A percentile compares a stretch with the other conserved stretches of the same genome.
These are phyloP conservation scores for Dryobota labecula DNA, from an alignment of 2,888 invertebrate genomes.

Conservation along the genomic window DNA sequence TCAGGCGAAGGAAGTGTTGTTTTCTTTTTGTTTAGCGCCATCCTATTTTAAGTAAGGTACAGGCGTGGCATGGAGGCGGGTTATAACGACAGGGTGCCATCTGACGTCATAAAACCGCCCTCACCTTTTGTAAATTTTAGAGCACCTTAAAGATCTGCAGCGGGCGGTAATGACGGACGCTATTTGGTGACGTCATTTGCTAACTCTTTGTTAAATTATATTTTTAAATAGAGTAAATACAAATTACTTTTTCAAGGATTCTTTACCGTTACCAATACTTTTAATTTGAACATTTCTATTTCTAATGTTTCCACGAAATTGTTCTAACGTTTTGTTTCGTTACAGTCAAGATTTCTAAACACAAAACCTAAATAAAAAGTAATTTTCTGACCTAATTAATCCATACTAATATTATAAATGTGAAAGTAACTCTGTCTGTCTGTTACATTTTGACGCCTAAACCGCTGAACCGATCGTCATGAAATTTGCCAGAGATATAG, in stretches of 20 bases:
- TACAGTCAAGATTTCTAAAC: background rate
- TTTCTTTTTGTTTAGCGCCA: constrained; percentile 55
- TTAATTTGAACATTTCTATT: background rate
- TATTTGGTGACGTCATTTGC: constrained; percentile 44
- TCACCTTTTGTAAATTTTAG: constrained; percentile 61
- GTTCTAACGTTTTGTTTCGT: too few species aligned
- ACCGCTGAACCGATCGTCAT: too few species aligned
- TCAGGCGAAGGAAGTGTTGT: constrained; percentile 55
- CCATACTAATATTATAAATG: too few species aligned
- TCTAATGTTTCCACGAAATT: too few species aligned
- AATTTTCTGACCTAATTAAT: background rate
- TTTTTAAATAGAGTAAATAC: constrained; percentile 25
- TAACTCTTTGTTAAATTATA: constrained; percentile 11
- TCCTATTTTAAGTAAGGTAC: constrained; percentile 55
- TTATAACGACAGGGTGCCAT: constrained; percentile 60
- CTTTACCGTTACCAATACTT: background rate
- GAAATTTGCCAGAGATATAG: too few species aligned
- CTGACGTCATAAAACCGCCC: constrained; percentile 56
- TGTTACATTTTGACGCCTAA: too few species aligned
- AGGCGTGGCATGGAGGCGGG: constrained; percentile 55
- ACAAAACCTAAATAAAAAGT: background rate
- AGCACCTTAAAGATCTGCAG: constrained; percentile 58
- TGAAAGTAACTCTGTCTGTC: too few species aligned
- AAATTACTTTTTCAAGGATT: background rate
- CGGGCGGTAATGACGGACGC: constrained; percentile 53